Conservation (phyloP, 2,113 vertebrate genomes). For the Corythornis vintsioides region DNA sequence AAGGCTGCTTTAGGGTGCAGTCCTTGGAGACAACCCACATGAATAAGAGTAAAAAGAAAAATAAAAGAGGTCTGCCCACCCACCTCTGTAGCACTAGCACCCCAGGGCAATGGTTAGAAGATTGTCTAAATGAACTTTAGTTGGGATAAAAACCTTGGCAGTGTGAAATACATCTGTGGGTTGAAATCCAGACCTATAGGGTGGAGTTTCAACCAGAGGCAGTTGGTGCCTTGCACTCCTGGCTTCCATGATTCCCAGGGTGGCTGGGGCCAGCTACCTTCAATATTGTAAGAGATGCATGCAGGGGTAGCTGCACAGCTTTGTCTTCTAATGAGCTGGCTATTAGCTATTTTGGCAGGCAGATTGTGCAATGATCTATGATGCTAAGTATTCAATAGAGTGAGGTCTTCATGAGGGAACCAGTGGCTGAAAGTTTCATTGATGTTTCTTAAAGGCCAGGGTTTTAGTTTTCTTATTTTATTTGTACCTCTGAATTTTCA, state of each 20-base stretch:
- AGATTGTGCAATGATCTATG: background rate
- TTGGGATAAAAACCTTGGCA: background rate
- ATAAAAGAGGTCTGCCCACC: background rate
- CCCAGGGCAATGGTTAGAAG: background rate
- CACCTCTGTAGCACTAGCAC: accelerated
- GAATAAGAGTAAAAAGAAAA: background rate
- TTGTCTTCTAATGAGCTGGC: background rate
- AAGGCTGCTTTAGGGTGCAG: background rate
- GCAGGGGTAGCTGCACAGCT: background rate
- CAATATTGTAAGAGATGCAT: accelerated
- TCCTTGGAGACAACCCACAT: background rate
- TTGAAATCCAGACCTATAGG: background rate
- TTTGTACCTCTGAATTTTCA: background rate
- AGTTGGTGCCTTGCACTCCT: background rate
- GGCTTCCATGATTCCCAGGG: background rate
- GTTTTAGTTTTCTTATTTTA: background rate
- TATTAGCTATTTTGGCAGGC: background rate
- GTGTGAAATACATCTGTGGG: background rate
- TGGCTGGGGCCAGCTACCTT: background rate
- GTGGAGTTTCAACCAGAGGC: background rate
- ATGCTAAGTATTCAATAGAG: background rate
- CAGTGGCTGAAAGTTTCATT: background rate
- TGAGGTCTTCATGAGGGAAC: background rate
- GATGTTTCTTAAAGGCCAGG: background rate
- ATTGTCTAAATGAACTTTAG: background rate